Percentiles rank a stretch among this genome's conserved stretches.
Conservation (phyloP, 2,113 vertebrate species). For the Elanus axillaris region DNA sequence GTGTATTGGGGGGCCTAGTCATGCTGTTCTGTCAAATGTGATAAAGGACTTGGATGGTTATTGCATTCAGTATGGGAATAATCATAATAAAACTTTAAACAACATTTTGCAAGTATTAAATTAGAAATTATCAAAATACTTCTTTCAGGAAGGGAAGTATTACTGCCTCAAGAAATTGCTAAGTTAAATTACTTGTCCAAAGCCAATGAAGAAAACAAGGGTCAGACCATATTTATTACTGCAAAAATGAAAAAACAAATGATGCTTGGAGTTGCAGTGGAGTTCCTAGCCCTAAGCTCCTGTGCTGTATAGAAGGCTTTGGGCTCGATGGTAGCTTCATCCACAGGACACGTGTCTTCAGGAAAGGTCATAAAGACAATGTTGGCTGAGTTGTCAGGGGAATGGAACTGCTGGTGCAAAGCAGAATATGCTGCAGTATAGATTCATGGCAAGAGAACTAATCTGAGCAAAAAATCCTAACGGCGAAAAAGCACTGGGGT, state of each 20-base stretch:
- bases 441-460: neutral
- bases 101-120: neutral
- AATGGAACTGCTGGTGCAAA: neutral
- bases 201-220: neutral
- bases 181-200: neutral
- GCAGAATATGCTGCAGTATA: neutral
- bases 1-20: fast-evolving
- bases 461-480: neutral
- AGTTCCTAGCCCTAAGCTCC: neutral
- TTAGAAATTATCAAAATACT: neutral
- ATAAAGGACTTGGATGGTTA: neutral
- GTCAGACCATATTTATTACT: neutral
- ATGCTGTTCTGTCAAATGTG: neutral
- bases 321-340: neutral
- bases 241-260: neutral
- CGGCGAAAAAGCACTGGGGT: neutral
- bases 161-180: neutral
- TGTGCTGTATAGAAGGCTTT: neutral
- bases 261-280: neutral
- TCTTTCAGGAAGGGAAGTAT: neutral
- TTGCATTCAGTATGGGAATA: neutral
- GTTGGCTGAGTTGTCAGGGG: neutral
- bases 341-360: neutral
- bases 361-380: neutral
- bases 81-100: neutral